These are phyloP conservation scores for Phania funesta DNA, from an alignment of 2,888 invertebrate genomes.

Conservation along the genomic window DNA sequence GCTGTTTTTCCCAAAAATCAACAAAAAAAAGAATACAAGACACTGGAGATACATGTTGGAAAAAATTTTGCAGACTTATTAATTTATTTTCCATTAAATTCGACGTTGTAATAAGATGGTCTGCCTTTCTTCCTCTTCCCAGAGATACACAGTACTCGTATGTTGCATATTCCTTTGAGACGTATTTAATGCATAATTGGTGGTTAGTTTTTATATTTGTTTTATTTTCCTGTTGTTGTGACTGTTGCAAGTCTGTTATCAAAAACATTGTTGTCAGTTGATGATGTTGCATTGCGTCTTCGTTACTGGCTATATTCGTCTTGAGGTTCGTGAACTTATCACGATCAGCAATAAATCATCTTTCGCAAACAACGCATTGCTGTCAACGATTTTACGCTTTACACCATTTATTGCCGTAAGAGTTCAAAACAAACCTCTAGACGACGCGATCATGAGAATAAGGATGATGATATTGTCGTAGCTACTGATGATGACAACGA, in stretches of 20 bases:
- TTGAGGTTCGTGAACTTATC: conserved; percentile 68
- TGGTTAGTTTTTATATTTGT: conserved; percentile 39
- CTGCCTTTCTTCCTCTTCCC: conserved; percentile 6
- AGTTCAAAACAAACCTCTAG: conserved; percentile 11
- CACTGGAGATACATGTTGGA: background rate
- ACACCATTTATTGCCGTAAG: conserved; percentile 57
- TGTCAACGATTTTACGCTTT: conserved; percentile 70
- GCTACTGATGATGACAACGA: conserved; percentile 5
- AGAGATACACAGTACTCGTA: background rate
- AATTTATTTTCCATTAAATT: conserved; percentile 44
- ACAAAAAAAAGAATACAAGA: conserved; percentile 12
- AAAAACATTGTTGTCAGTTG: conserved; percentile 55
- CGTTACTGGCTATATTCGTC: conserved; percentile 41
- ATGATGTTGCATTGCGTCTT: conserved; percentile 54
- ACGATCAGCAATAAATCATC: conserved; percentile 72
- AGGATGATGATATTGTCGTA: background rate
- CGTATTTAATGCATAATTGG: conserved; percentile 65
- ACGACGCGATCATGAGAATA: background rate
- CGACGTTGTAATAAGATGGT: conserved; percentile 18
- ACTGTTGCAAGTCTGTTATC: conserved; percentile 15
- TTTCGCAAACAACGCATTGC: conserved; percentile 69
- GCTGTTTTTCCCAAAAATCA: background rate
- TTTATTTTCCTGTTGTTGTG: conserved; percentile 18
- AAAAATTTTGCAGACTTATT: conserved; percentile 45
- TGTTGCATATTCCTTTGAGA: conserved; percentile 51